phyloP scores from a whole-genome alignment of 2,888 invertebrate genomes.

The Thereva unica region DNA sequence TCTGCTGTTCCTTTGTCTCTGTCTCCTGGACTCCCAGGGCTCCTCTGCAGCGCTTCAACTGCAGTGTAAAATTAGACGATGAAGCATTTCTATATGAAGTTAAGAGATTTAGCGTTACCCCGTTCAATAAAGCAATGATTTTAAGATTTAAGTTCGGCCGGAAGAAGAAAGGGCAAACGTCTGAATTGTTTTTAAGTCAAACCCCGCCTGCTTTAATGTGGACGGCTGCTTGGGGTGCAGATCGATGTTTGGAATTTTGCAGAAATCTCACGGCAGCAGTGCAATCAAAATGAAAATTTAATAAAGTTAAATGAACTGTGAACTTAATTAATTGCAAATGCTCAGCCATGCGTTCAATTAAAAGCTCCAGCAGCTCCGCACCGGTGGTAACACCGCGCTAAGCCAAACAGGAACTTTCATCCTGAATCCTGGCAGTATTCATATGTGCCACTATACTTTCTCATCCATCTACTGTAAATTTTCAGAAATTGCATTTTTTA shows the following conservation, averaged over 20 bases:
- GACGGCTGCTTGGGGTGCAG: no score
- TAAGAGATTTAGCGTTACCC: no score
- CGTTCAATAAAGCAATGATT: no score
- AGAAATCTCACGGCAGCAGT: neutral
- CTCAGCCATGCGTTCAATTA: conserved; percentile 40
- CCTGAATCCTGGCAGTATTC: neutral
- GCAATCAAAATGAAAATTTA: conserved; percentile 29
- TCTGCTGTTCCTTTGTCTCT: no score
- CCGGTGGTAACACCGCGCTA: neutral
- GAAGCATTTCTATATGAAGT: no score
- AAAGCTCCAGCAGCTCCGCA: conserved; percentile 21
- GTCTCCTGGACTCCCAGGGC: no score
- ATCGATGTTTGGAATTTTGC: neutral
- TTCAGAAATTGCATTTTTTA: conserved; percentile 17
- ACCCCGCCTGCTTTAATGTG: no score
- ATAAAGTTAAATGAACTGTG: conserved; percentile 40
- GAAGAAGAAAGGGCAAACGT: no score
- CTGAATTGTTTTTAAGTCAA: no score
- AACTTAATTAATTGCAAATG: conserved; percentile 41
- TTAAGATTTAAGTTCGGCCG: no score
- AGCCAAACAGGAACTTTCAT: neutral
- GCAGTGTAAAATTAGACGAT: no score
- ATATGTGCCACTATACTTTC: conserved; percentile 5
- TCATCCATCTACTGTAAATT: conserved; percentile 4
- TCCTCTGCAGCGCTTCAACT: no score